A percentile compares a stretch with the other conserved stretches of the same genome.
phyloP scores from a whole-genome alignment of 2,113 vertebrate species.

The Mormyrus iriodes region DNA sequence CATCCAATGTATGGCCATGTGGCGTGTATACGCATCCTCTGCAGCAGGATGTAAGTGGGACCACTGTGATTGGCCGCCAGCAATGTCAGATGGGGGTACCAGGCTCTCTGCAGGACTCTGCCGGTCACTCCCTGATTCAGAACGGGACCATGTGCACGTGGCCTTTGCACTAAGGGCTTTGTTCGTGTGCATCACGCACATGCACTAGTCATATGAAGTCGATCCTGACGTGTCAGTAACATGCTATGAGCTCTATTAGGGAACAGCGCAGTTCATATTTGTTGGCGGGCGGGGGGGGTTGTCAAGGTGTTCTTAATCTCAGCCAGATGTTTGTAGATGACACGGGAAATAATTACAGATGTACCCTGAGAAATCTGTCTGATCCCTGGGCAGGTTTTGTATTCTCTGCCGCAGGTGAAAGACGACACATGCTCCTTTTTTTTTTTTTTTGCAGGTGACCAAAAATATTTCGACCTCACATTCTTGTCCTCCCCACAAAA shows the following conservation, averaged over 20 bases:
- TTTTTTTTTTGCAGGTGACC: not conserved
- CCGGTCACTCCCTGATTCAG: not conserved
- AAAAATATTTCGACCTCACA: not conserved
- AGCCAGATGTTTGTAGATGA: slow-evolving; percentile 35
- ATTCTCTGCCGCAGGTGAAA: not conserved
- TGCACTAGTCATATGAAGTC: not conserved
- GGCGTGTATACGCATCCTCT: not conserved
- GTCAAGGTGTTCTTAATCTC: slow-evolving; percentile 37
- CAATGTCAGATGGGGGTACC: not conserved
- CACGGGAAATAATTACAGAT: slow-evolving; percentile 31
- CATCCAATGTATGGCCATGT: not conserved
- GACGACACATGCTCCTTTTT: not conserved
- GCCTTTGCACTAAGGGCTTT: not conserved
- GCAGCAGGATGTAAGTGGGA: not conserved
- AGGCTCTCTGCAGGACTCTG: no score
- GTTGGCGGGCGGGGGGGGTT: slow-evolving; percentile 28
- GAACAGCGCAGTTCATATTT: slow-evolving; percentile 31
- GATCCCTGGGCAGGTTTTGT: slow-evolving; percentile 17
- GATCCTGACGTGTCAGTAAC: not conserved
- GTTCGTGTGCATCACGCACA: not conserved
- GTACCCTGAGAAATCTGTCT: slow-evolving; percentile 26
- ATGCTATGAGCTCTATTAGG: not conserved
- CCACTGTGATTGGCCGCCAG: not conserved
- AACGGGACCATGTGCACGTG: not conserved
- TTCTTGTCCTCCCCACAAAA: not conserved